Base-by-base conservation (phyloP, 2,113 vertebrate species). In the Penelope pileata region DNA sequence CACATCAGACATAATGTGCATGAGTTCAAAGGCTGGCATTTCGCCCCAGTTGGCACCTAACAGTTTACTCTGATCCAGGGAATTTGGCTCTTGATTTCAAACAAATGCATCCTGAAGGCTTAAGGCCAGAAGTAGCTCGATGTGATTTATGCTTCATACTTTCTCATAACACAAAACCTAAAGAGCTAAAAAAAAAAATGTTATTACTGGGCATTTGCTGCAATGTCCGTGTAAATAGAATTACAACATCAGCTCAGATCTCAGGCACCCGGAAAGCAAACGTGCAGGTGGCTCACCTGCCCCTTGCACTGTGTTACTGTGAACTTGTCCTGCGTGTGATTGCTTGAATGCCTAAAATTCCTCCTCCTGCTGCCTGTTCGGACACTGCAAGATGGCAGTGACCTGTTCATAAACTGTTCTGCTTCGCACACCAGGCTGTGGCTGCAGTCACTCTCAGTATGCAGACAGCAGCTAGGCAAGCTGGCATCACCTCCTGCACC, bases 81-180 rank as follows among this genome's bases (percentile, higher is more conserved):
- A 98, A 97, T 98, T 98, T 98, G 98, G 97, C 96, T 96, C 96
- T 93, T 96, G 97, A 98, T 98, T 98, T 97, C 97, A 98, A 97
- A 98, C 97, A 98, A 98, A 98, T 98, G 96, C 96, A 97, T 98
- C 97, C 97, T 98, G 97, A 97, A 97, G 97, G 97, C 97, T 96
- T 93, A 96, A 94, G 87, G 97, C 97, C 98, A 98, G 95, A 82
- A 97, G 96, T 78, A 95, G 97, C 96, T 97, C 94, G 51, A 24
- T 97, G 96, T 98, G 97, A 98, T 98, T 98, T 98, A 98, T 98
- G 97, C 86, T 91, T 92, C 91, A 18, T 88, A 97, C 96, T 98
- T 98, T 98, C 98, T 98, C 97, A 97, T 95, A 98, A 98, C 88
- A 87, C 85, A 97, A 97, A 97, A 97, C 96, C 93, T 97, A 91